Evolutionary conservation across 2,797 vertebrate species (phyloP).

Genomic region (Euphonia xanthogaster): DNA sequence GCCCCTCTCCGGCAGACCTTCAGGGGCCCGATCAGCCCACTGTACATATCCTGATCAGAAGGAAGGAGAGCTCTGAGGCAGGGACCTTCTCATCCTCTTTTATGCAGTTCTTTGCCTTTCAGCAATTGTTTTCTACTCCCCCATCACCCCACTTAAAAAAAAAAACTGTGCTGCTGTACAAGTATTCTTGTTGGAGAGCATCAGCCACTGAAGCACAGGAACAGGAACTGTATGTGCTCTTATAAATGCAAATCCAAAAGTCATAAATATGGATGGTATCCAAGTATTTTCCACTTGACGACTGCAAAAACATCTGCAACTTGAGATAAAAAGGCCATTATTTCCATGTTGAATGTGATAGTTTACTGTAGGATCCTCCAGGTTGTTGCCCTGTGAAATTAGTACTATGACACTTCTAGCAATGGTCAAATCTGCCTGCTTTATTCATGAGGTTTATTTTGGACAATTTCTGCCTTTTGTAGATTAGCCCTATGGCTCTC

Average conservation of each 20-base stretch:
- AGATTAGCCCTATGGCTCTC: neutral
- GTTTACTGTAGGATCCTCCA: neutral
- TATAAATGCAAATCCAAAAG: neutral
- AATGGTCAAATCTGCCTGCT: neutral
- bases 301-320: neutral
- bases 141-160: neutral
- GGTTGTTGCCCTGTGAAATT: neutral
- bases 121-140: neutral
- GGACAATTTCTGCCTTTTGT: neutral
- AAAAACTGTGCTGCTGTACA: neutral
- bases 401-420: neutral
- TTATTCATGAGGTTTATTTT: neutral
- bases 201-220: neutral
- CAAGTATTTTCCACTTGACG: neutral
- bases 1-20: constrained; percentile 70
- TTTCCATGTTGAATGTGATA: neutral
- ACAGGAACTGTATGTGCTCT: neutral
- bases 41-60: constrained; percentile 73
- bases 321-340: neutral
- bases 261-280: neutral
- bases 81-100: neutral
- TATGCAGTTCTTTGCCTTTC: neutral
- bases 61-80: neutral
- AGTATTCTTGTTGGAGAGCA: neutral
- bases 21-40: constrained; percentile 76